phyloP scores from a whole-genome alignment of 1,140 invertebrate species.

The Trissolcus basalis region DNA sequence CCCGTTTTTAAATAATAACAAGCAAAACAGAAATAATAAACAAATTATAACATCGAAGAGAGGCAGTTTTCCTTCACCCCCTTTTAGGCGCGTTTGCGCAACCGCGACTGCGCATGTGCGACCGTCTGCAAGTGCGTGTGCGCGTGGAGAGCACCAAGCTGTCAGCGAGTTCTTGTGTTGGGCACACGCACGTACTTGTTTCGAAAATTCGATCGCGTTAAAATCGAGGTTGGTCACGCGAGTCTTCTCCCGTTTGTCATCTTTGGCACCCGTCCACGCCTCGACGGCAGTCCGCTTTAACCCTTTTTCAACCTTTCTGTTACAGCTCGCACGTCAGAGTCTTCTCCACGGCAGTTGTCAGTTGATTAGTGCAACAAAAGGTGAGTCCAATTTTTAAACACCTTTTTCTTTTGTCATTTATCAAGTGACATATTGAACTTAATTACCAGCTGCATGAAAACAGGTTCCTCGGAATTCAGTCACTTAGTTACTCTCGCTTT shows the following conservation, averaged over 20 bases:
- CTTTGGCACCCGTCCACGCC: slow-evolving; percentile 30
- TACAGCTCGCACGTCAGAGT: slow-evolving; percentile 59
- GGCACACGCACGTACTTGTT: slow-evolving; percentile 6
- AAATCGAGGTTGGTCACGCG: slow-evolving; percentile 19
- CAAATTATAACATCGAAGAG: too few relatives aligned
- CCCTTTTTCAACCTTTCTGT: slow-evolving; percentile 24
- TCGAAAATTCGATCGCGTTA: background rate
- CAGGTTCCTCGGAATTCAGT: too few relatives aligned
- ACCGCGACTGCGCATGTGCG: too few relatives aligned
- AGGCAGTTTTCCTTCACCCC: too few relatives aligned
- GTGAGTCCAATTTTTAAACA: slow-evolving; percentile 34
- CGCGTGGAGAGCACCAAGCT: slow-evolving; percentile 5
- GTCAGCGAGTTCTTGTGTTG: too few relatives aligned
- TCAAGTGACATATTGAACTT: background rate
- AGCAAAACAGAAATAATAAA: too few relatives aligned
- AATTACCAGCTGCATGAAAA: too few relatives aligned
- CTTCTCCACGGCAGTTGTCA: slow-evolving; percentile 51
- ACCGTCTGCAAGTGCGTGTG: background rate
- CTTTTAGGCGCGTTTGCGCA: too few relatives aligned
- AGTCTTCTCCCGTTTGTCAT: background rate
- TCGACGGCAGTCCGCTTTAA: background rate
- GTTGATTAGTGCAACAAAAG: slow-evolving; percentile 40
- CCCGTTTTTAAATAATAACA: too few relatives aligned
- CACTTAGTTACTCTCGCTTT: too few relatives aligned
- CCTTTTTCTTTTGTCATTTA: background rate